Base-by-base conservation (phyloP, 2,797 vertebrate species). In the Sebastes paucispinis region DNA sequence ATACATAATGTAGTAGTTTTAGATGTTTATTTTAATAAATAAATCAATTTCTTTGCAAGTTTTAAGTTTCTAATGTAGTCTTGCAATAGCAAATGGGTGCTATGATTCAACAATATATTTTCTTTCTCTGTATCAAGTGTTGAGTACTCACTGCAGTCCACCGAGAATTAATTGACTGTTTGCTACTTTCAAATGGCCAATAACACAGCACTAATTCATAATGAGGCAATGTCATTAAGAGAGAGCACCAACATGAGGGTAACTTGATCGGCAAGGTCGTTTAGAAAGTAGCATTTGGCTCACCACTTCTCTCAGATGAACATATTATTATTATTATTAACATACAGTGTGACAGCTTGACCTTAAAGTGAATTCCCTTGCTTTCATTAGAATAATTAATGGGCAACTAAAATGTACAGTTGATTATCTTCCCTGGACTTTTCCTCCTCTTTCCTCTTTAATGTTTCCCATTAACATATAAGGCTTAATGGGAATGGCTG, bases 351-450 rank as follows among this genome's bases (percentile, higher is more conserved):
- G 80, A 73, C 87, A 11, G 54, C 89, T 82, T 92, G 95, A 94
- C 93, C 95, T 95, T 91, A 93, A 83, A 92, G 75, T 82, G 54
- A 79, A 89, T 91, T 90, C 85, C 34, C 73, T 68, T 68, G 75
- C 87, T 91, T 93, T 94, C 93, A 95, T 94, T 94, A 93, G 52
- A 91, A 94, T 95, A 95, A 95, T 94, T 93, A 94, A 94, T 92
- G 86, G 79, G 86, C 68, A 73, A 71, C 72, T 73, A 85, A 68
- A 84, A 91, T 80, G 75, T 82, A 80, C 80, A 62, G 88, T 90
- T 91, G 90, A 94, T 93, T 91, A 85, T 90, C 85, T 92, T 88
- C 88, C 66, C 34, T 25, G 34, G 82, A 91, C 77, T 90, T 88
- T 81, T 85, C 80, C 50, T 72, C 70, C 67, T 87, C 66, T 85